Evolutionary conservation across 2,113 vertebrate species (phyloP), one percentile per base, ranked within the genome.

Genomic region (Picathartes gymnocephalus): DNA sequence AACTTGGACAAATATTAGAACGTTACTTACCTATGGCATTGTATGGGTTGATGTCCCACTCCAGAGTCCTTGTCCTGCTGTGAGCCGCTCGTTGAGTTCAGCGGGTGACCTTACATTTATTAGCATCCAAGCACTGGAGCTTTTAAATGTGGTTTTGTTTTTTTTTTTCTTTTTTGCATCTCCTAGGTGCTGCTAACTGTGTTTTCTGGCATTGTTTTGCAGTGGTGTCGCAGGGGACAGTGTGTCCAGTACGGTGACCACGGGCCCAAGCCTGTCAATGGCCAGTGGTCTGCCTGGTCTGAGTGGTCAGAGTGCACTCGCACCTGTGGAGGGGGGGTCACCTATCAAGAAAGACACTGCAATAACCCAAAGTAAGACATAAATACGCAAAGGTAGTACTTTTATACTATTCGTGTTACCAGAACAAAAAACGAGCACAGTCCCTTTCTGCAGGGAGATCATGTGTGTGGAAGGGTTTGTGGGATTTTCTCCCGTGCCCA

Each of bases 151-250:
- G 40, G 12, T 20, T 31, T 64, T 33, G 13, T 15, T 18, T 28
- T 18, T 7, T 14, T 30, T 54, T 23, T 48, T 19, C 4, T 7
- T 58, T 56, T 40, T 64, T 70, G 7, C 50, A 18, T 45, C 35
- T 92, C 10, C 13, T 39, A 10, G 51, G 39, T 62, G 48, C 19
- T 3, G 6, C 51, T 92, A 13, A 88, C 68, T 39, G 54, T 97
- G 13, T n/a, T 11, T 92, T 81, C 76, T 87, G 61, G 2, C 48
- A 1, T 96, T 98, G 56, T 93, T 62, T 96, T 87, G 69, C 98
- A 99, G 99, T 99, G 99, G 99, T 99, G 99, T 95, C 99, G 99
- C 81, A 98, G 98, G 94, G 99, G 99, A 62, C 99, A 99, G 96
- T 99, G 99, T 92, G 98, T 99, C 11, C 98, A 97, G 71, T 98